Evolutionary conservation across 2,888 invertebrate species (phyloP).

Genomic region (Drosophila colorata): DNA sequence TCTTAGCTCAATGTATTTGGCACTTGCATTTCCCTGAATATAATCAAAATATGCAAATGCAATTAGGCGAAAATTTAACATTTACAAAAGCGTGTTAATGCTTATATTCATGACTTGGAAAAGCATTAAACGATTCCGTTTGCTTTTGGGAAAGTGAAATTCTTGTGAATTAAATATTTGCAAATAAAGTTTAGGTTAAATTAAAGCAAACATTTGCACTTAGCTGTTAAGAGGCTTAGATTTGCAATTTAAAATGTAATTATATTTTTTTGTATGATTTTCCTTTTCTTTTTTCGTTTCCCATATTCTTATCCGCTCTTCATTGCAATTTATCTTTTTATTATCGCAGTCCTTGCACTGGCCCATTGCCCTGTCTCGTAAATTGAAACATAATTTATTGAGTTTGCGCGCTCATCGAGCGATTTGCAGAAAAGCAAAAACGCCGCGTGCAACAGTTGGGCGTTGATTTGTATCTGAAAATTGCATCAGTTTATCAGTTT

Average conservation of each 20-base stretch:
- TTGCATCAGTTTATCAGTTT: constrained; percentile 51
- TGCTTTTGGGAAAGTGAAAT: constrained; percentile 20
- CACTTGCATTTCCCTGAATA: constrained; percentile 70
- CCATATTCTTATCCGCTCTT: background rate
- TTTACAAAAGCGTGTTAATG: constrained; percentile 53
- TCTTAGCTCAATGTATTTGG: constrained; percentile 63
- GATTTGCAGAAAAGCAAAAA: constrained; percentile 18
- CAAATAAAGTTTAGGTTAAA: constrained; percentile 34
- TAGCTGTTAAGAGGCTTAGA: constrained; percentile 18
- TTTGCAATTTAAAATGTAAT: constrained; percentile 18
- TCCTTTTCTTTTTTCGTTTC: constrained; percentile 1
- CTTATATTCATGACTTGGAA: constrained; percentile 33
- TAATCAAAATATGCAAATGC: constrained; percentile 79
- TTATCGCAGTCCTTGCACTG: constrained; percentile 3
- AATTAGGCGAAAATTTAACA: constrained; percentile 61
- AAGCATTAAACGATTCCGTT: constrained; percentile 20
- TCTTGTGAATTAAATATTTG: constrained; percentile 26
- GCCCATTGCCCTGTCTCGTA: constrained; percentile 18
- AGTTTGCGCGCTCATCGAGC: constrained; percentile 58
- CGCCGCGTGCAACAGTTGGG: constrained; percentile 56
- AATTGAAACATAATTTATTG: constrained; percentile 70
- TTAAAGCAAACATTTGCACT: constrained; percentile 28
- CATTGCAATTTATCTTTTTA: constrained; percentile 18
- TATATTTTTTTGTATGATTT: constrained; percentile 3
- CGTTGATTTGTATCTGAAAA: constrained; percentile 57